A percentile compares a stretch with the other conserved stretches of the same genome.
phyloP scores from a whole-genome alignment of 2,797 vertebrate species.

The Phataginus tricuspis region DNA sequence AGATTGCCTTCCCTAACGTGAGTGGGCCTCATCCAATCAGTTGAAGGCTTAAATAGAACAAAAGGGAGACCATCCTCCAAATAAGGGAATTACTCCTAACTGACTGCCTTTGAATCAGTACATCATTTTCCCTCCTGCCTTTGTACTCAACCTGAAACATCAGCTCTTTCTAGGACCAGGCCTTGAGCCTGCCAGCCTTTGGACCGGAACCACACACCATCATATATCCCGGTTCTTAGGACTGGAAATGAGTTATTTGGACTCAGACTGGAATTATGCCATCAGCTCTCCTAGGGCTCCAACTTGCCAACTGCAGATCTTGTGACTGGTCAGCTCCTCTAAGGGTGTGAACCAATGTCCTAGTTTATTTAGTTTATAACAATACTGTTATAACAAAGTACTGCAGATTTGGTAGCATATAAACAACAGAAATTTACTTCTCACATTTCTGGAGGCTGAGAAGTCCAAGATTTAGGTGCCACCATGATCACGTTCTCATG shows the following conservation, averaged over 20 bases:
- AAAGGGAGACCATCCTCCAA: background rate
- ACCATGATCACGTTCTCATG: background rate
- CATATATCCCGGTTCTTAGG: background rate
- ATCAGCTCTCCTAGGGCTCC: background rate
- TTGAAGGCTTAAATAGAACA: background rate
- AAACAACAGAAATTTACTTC: background rate
- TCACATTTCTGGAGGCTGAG: background rate
- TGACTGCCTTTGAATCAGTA: background rate
- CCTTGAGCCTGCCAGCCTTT: background rate
- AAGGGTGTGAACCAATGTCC: background rate
- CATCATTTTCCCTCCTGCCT: background rate
- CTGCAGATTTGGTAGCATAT: background rate
- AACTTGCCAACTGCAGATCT: background rate
- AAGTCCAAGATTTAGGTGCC: background rate
- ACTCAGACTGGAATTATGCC: background rate
- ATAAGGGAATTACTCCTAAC: background rate
- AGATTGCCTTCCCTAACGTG: background rate
- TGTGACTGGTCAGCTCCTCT: background rate
- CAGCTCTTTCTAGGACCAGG: background rate
- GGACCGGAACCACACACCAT: background rate
- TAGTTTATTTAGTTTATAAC: background rate
- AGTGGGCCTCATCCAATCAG: background rate
- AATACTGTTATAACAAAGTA: background rate
- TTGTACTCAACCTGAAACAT: background rate
- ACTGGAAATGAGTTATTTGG: background rate